Conservation (phyloP, 2,113 vertebrate genomes). For the Amblyopsis rosae region DNA sequence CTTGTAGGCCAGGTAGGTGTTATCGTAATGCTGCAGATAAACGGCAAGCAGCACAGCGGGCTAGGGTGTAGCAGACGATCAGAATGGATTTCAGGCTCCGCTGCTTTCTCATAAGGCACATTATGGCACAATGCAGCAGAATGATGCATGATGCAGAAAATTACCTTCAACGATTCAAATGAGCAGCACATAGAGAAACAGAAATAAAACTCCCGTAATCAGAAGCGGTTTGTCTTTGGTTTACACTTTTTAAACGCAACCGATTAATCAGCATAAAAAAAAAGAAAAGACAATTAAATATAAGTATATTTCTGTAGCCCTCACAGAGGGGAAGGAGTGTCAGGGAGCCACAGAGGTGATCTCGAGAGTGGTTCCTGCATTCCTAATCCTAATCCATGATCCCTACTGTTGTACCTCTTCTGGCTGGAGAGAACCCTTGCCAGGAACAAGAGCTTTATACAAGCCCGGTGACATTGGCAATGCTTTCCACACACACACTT, state of each 20-base stretch:
- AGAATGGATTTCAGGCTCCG: constrained; percentile 28
- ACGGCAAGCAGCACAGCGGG: constrained; percentile 2
- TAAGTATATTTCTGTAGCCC: neutral
- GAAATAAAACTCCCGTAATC: constrained; percentile 31
- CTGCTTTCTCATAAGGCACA: constrained; percentile 25
- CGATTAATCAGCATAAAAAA: constrained; percentile 7
- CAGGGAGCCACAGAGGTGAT: constrained; percentile 30
- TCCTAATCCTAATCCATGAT: constrained; percentile 34
- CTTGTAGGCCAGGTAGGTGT: neutral
- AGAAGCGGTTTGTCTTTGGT: constrained; percentile 13
- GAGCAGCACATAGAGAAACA: constrained; percentile 17
- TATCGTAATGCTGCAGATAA: constrained; percentile 8
- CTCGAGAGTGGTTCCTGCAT: constrained; percentile 21
- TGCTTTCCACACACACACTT: neutral
- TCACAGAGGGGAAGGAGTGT: constrained; percentile 29
- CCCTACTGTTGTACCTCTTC: constrained; percentile 20
- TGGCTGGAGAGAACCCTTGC: neutral
- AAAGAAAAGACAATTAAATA: too few relatives aligned
- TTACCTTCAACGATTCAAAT: constrained; percentile 26
- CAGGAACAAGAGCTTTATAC: constrained; percentile 4
- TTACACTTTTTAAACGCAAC: constrained; percentile 20
- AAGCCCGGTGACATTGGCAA: constrained; percentile 1
- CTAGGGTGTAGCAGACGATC: constrained; percentile 14
- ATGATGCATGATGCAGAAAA: constrained; percentile 32
- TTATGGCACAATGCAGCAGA: neutral